Base-by-base conservation (phyloP, 1,140 invertebrate species). In the Melanaphis sacchari region DNA sequence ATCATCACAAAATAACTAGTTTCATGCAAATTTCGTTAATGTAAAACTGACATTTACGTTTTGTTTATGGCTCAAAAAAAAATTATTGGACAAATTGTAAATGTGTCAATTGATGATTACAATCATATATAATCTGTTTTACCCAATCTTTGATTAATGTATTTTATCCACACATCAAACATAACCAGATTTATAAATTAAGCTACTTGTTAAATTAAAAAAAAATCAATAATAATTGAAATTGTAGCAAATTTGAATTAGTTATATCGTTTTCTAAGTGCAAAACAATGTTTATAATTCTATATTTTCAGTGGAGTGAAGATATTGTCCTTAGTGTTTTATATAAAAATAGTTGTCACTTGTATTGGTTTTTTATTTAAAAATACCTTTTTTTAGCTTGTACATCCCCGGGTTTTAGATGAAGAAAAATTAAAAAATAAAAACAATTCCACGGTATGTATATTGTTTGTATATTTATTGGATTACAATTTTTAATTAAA, bases 371-470 rank as follows among this genome's bases (percentile, higher is more conserved):
- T 85, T 85, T 31, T 43, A 15, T 41, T 85, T 26, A 87, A 87
- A 87, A 49, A 36, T 46, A 18, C 6, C n/a, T 31, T 21, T 26
- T 89, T 52, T 52, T 89, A 89, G 88, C 5, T 26, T 5, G 15
- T 38, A 89, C 38, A 31, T n/a, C n/a, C n/a, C n/a, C n/a, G n/a
- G n/a, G n/a, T n/a, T n/a, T n/a, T n/a, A n/a, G n/a, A n/a, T 49
- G 46, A 49, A 49, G 46, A 49, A 49, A 15, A 54, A 5, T 54
- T 11, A 21, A 52, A 59, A 26, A 66, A n/a, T 43, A 36, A 88
- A 36, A n/a, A 54, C 0, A 6, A 90, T 90, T 90, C 89, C 2
- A 24, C 31, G n/a, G 89, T 90, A 90, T 90, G 89, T n/a, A 66
- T 41, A 66, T 90, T 40, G 40, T 90, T 36, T 22, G 6, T 90